phyloP scores from a whole-genome alignment of 2,888 invertebrate genomes.

The Scaptodrosophila latifasciaeformis region DNA sequence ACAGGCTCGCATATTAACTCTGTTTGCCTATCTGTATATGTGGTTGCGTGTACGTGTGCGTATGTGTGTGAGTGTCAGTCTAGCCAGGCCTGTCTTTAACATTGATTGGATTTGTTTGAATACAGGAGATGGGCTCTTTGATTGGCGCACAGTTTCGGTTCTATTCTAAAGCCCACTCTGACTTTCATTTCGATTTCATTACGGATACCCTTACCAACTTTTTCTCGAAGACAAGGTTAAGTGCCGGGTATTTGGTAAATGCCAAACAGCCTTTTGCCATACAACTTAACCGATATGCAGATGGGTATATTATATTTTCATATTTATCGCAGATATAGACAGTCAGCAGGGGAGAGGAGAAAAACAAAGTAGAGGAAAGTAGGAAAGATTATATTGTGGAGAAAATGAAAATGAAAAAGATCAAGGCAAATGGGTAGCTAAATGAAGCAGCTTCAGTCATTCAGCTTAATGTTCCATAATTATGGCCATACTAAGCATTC shows the following conservation, averaged over 20 bases:
- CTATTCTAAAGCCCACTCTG: not conserved
- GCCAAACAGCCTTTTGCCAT: conserved; percentile 27
- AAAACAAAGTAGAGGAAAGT: no score
- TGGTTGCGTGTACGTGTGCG: conserved; percentile 22
- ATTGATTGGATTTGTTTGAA: conserved; percentile 67
- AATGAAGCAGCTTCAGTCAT: conserved; percentile 1
- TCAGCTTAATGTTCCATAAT: conserved; percentile 42
- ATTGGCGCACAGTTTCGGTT: not conserved
- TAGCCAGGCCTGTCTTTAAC: conserved; percentile 19
- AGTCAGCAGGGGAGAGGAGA: no score
- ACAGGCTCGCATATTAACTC: not conserved
- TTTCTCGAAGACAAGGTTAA: conserved; percentile 29
- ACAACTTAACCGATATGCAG: not conserved
- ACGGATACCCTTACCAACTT: no score
- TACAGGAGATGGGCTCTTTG: conserved; percentile 6
- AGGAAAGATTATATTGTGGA: no score
- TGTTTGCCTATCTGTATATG: conserved; percentile 6
- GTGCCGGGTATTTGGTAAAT: conserved; percentile 58
- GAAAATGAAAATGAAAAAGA: not conserved
- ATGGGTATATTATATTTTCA: not conserved
- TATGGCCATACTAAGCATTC: conserved; percentile 10
- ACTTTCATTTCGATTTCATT: not conserved
- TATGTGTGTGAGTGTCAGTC: conserved; percentile 1
- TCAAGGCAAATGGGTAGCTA: not conserved
- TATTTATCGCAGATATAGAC: not conserved